Evolutionary conservation across 2,113 vertebrate species (phyloP).

Genomic region (Dicerorhinus sumatrensis): DNA sequence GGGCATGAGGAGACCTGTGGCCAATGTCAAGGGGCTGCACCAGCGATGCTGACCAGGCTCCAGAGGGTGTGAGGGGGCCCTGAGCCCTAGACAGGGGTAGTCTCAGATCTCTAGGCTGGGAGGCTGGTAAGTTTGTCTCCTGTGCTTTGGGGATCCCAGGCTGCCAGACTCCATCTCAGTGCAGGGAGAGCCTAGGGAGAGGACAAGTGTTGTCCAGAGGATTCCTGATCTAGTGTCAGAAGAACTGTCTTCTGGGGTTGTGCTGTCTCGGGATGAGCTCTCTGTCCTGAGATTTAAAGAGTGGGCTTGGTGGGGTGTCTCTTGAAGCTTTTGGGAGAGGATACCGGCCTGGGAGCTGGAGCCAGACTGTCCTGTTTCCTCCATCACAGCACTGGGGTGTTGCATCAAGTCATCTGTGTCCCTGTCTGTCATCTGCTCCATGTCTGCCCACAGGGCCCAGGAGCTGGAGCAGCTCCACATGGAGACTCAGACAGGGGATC

Average conservation of each 20-base stretch:
- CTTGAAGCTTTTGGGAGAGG: not conserved
- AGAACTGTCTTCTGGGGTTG: not conserved
- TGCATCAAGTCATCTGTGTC: not conserved
- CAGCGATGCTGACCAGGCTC: not conserved
- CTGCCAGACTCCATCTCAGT: too few relatives aligned
- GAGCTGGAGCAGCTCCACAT: too few relatives aligned
- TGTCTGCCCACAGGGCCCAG: too few relatives aligned
- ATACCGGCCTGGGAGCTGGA: rapidly evolving
- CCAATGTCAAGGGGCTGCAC: not conserved
- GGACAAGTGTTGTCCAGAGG: not conserved
- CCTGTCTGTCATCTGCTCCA: not conserved
- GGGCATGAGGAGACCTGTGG: not conserved
- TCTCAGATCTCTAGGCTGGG: not conserved
- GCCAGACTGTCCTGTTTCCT: not conserved
- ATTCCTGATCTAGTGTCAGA: not conserved
- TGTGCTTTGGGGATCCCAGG: not conserved
- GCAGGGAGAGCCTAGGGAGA: not conserved
- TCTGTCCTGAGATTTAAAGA: not conserved
- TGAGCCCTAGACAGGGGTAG: not conserved
- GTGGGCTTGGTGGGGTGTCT: not conserved
- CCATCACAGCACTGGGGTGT: not conserved
- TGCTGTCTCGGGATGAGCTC: not conserved
- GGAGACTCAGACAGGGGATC: too few relatives aligned
- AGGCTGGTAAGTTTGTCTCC: too few relatives aligned
- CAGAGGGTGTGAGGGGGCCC: not conserved